These are phyloP conservation scores for Heteractis magnifica DNA, from an alignment of 92 coral and sea anemone genomes.

Conservation along the genomic window DNA sequence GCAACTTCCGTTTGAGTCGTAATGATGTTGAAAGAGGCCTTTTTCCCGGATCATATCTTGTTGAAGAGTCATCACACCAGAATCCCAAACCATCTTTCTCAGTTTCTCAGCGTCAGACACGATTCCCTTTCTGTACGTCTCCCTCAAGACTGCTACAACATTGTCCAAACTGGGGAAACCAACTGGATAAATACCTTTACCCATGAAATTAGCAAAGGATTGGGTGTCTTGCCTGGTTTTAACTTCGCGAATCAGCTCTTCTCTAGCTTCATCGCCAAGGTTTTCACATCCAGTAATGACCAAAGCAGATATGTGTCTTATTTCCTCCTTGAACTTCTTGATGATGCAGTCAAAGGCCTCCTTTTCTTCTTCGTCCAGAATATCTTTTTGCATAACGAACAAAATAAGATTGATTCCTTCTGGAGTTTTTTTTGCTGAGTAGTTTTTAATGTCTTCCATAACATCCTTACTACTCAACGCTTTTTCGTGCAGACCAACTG, in stretches of 20 bases:
- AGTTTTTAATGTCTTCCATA: not conserved
- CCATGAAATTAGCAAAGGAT: not conserved
- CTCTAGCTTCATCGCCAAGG: not conserved
- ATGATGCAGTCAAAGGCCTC: not conserved
- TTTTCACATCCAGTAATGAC: not conserved
- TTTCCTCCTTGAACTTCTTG: not conserved
- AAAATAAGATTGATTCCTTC: conserved; percentile 23
- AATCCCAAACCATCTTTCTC: not conserved
- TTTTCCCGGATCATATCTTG: not conserved
- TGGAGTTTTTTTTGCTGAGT: not conserved
- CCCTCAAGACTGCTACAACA: not conserved
- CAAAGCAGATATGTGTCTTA: not conserved
- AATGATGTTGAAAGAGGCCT: too few species aligned
- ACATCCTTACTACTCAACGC: not conserved
- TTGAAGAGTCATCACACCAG: not conserved
- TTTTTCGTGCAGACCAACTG: not conserved
- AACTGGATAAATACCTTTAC: not conserved
- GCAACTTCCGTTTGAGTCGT: too few species aligned
- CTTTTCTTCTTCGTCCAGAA: not conserved
- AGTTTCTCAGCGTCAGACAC: not conserved
- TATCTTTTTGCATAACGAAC: not conserved
- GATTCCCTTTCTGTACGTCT: not conserved
- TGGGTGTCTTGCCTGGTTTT: not conserved
- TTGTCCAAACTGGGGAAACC: not conserved
- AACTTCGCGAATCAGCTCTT: not conserved